A percentile compares a stretch with the other conserved stretches of the same genome.
These are phyloP conservation scores for Hyposmocoma kahamanoa DNA, from an alignment of 1,140 invertebrate genomes.

Conservation along the genomic window DNA sequence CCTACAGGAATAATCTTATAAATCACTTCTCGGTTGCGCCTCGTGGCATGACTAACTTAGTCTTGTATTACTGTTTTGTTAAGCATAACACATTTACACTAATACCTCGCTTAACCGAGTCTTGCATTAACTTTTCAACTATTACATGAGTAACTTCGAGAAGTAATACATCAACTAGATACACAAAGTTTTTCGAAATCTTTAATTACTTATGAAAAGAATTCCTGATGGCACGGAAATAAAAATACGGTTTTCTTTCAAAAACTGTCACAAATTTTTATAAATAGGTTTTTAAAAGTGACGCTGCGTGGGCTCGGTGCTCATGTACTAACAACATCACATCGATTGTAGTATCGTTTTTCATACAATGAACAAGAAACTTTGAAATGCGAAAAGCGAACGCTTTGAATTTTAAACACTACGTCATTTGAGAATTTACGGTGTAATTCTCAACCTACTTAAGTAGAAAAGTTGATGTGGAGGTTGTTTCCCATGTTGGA, in stretches of 20 bases:
- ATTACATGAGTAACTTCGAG: too few relatives aligned
- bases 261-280: slow-evolving; percentile 4
- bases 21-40: slow-evolving; percentile 46
- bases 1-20: slow-evolving; percentile 50
- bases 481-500: slow-evolving; percentile 23
- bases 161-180: too few relatives aligned
- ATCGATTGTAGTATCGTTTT: neutral
- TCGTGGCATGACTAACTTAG: slow-evolving; percentile 47
- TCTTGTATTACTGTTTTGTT: too few relatives aligned
- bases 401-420: slow-evolving; percentile 20
- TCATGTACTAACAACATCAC: neutral
- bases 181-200: too few relatives aligned
- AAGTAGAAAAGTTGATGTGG: slow-evolving; percentile 15
- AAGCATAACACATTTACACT: too few relatives aligned
- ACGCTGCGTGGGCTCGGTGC: slow-evolving; percentile 1
- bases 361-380: neutral
- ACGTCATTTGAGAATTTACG: slow-evolving; percentile 15
- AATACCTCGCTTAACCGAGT: too few relatives aligned
- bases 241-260: neutral
- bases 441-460: slow-evolving; percentile 8
- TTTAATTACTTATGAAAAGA: too few relatives aligned
- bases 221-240: neutral
- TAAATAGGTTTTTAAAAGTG: slow-evolving; percentile 3
- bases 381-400: slow-evolving; percentile 12
- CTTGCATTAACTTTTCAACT: too few relatives aligned